A percentile compares a stretch with the other conserved stretches of the same genome.
phyloP scores from a whole-genome alignment of 2,113 vertebrate genomes.

The Erinaceus europaeus region DNA sequence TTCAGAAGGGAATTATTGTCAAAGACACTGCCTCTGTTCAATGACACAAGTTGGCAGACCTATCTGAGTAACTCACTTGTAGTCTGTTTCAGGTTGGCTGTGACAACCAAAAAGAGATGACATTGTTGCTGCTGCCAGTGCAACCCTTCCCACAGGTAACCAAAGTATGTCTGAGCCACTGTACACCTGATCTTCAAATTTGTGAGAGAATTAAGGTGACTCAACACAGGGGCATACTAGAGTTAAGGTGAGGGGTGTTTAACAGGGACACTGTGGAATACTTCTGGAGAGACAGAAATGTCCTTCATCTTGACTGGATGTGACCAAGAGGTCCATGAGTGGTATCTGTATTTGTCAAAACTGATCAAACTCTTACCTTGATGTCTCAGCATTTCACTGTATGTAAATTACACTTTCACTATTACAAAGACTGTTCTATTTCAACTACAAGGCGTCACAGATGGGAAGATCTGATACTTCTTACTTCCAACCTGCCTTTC shows the following conservation, averaged over 20 bases:
- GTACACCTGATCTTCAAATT: background rate
- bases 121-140: background rate
- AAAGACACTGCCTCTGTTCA: background rate
- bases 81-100: background rate
- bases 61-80: background rate
- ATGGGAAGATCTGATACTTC: background rate
- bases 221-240: background rate
- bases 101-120: background rate
- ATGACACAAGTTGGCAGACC: background rate
- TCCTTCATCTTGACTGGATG: background rate
- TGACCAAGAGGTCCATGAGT: background rate
- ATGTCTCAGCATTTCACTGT: background rate
- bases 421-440: background rate
- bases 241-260: background rate
- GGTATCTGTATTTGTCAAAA: conserved; percentile 27
- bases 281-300: background rate
- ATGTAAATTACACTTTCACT: background rate
- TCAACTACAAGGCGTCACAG: background rate
- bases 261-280: background rate
- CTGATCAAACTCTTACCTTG: background rate
- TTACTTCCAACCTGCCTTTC: background rate
- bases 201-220: background rate
- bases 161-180: background rate
- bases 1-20: background rate
- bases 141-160: background rate